Conservation (phyloP, 2,113 vertebrate species). For the Paedocypris sp. region DNA sequence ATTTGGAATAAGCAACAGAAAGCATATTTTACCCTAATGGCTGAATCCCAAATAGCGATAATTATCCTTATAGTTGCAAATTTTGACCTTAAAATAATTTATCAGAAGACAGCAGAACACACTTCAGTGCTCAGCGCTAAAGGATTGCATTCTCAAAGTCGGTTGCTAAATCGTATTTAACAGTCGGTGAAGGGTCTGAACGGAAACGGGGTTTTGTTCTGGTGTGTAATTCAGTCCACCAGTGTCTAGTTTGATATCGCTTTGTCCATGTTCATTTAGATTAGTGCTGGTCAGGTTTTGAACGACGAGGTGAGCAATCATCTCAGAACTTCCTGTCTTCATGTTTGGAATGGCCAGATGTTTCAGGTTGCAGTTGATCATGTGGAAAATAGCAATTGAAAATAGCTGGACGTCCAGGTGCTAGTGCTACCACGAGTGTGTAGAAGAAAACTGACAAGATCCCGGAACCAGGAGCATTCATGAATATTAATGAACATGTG, state of each 20-base stretch:
- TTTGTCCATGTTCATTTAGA: constrained; percentile 48
- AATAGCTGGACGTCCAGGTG: background rate
- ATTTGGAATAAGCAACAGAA: no score
- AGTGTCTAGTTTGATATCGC: constrained; percentile 7
- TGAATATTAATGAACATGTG: constrained; percentile 24
- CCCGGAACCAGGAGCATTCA: background rate
- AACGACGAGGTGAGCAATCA: constrained; percentile 34
- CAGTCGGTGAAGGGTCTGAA: background rate
- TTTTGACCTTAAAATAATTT: background rate
- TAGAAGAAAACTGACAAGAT: background rate
- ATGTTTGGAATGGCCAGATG: constrained; percentile 32
- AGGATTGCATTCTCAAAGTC: background rate
- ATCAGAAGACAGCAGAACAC: no score
- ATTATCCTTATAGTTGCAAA: background rate
- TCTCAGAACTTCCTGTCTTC: constrained; percentile 49
- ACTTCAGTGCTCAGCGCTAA: background rate
- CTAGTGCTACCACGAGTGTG: background rate
- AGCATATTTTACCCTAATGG: no score
- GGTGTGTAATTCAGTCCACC: background rate
- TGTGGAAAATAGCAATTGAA: constrained; percentile 13
- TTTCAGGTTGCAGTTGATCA: constrained; percentile 22
- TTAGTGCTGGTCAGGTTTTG: constrained; percentile 45
- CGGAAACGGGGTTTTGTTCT: background rate
- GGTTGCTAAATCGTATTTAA: constrained; percentile 2
- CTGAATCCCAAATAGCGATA: no score